These are phyloP conservation scores for Melanotaenia duboulayi DNA, from an alignment of 2,113 vertebrate species.

Conservation along the genomic window DNA sequence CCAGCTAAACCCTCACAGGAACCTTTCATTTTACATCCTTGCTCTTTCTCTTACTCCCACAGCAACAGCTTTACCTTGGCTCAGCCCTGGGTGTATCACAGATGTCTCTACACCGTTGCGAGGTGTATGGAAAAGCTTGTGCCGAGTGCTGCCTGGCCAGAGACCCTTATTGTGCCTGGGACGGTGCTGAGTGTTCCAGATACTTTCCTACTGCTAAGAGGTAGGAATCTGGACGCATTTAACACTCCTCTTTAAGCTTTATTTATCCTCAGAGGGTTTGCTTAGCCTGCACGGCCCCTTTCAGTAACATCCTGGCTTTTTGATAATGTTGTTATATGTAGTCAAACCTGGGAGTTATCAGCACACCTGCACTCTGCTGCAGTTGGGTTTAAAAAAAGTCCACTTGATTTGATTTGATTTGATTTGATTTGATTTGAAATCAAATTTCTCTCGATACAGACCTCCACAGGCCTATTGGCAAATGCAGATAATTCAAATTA, in stretches of 20 bases:
- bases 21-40: slow-evolving; percentile 30
- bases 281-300: slow-evolving; percentile 29
- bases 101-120: slow-evolving; percentile 95
- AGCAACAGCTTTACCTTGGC: slow-evolving; percentile 98
- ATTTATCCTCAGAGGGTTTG: slow-evolving; percentile 36
- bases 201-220: slow-evolving; percentile 98
- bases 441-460: slow-evolving; percentile 33
- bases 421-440: not conserved
- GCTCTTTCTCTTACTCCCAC: slow-evolving; percentile 63
- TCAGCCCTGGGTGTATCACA: slow-evolving; percentile 91
- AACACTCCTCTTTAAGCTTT: slow-evolving; percentile 37
- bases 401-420: too few species aligned
- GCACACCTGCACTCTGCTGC: slow-evolving; percentile 50
- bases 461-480: slow-evolving; percentile 34
- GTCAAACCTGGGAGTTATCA: slow-evolving; percentile 61
- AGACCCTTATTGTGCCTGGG: slow-evolving; percentile 98
- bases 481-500: too few species aligned
- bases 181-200: slow-evolving; percentile 93
- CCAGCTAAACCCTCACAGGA: slow-evolving; percentile 29
- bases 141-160: slow-evolving; percentile 98
- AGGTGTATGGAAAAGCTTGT: slow-evolving; percentile 95
- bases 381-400: slow-evolving; percentile 31
- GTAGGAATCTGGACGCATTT: slow-evolving; percentile 72
- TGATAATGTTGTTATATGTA: slow-evolving; percentile 15
- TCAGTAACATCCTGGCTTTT: slow-evolving; percentile 43